phyloP scores from a whole-genome alignment of 2,113 vertebrate genomes.

The Ascaphus truei region DNA sequence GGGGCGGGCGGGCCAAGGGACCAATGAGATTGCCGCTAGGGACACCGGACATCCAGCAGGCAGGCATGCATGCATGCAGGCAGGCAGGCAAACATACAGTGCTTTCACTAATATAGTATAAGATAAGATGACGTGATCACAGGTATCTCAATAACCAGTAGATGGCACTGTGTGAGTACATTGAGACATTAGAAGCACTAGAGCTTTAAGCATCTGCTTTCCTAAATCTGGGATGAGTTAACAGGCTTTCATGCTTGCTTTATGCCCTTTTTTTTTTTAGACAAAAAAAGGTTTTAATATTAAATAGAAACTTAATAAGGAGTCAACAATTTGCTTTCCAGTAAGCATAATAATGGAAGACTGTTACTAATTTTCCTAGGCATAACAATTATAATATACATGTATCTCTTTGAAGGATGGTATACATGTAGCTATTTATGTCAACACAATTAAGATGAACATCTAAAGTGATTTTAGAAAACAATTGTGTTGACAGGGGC shows the following conservation, averaged over 20 bases:
- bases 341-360: constrained; percentile 1
- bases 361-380: neutral
- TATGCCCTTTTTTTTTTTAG: no score
- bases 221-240: neutral
- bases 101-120: no score
- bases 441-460: constrained; percentile 12
- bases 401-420: neutral
- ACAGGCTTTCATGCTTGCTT: neutral
- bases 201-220: neutral
- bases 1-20: no score
- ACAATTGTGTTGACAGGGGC: no score
- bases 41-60: no score
- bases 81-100: no score
- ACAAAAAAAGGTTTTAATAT: no score
- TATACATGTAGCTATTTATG: constrained; percentile 22
- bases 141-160: neutral
- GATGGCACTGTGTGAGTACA: constrained; percentile 12
- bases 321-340: neutral
- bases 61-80: no score
- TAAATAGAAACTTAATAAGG: neutral
- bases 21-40: no score
- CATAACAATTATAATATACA: constrained; percentile 18
- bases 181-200: neutral
- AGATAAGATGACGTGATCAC: no score
- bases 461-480: neutral